Conservation (phyloP, 2,888 invertebrate species). For the Cancer borealis region DNA sequence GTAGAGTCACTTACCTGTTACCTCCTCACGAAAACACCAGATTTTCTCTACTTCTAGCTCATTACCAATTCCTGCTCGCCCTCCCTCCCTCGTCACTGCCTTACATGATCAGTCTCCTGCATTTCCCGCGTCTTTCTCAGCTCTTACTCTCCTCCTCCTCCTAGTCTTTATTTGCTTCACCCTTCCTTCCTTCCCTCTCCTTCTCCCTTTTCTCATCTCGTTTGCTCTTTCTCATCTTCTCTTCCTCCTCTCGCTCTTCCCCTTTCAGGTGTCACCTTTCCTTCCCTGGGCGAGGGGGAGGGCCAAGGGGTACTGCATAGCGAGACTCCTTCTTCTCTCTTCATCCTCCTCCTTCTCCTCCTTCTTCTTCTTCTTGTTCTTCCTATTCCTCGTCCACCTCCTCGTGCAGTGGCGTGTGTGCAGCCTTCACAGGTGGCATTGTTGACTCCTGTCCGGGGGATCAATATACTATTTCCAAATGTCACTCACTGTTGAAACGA, state of each 20-base stretch:
- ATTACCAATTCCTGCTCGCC: neutral
- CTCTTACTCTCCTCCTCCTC: neutral
- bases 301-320: neutral
- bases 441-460: slow-evolving; percentile 62
- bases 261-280: slow-evolving; percentile 34
- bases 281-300: neutral
- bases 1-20: neutral
- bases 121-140: slow-evolving; percentile 26
- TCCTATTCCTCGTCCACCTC: slow-evolving; percentile 37
- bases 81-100: slow-evolving; percentile 3
- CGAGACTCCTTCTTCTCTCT: neutral
- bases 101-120: slow-evolving; percentile 7
- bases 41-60: slow-evolving; percentile 1
- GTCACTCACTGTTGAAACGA: slow-evolving; percentile 67
- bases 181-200: slow-evolving; percentile 42
- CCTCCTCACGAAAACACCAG: slow-evolving; percentile 28
- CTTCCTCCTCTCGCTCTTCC: neutral
- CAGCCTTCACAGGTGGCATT: slow-evolving; percentile 62
- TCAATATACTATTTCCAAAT: slow-evolving; percentile 74
- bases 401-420: neutral
- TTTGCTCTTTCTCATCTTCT: neutral
- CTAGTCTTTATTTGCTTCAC: slow-evolving; percentile 11
- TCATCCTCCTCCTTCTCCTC: neutral
- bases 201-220: slow-evolving; percentile 16
- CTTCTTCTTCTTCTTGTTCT: neutral